These are phyloP conservation scores for Eretmochelys imbricata DNA, from an alignment of 2,113 vertebrate genomes.

Conservation along the genomic window DNA sequence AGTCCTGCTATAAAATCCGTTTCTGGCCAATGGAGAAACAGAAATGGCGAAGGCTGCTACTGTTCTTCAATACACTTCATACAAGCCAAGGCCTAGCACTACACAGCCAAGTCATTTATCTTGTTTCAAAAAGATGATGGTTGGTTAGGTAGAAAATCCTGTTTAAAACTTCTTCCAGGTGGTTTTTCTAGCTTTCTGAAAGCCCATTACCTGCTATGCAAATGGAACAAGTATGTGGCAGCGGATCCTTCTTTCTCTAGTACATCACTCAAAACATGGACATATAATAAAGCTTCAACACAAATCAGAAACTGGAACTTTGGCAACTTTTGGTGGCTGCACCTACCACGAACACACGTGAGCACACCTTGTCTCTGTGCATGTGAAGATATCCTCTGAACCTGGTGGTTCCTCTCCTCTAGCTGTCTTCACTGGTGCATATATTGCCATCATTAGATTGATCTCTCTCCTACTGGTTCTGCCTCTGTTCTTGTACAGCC, in stretches of 20 bases:
- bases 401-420: no score
- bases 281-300: neutral
- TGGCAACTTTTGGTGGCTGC: neutral
- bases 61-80: neutral
- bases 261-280: neutral
- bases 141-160: no score
- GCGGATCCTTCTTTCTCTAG: fast-evolving
- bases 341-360: neutral
- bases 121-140: neutral
- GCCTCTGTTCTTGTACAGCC: neutral
- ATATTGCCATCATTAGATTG: no score
- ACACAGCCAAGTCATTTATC: neutral
- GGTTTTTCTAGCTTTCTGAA: neutral
- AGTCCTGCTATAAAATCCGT: neutral
- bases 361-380: no score
- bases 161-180: neutral
- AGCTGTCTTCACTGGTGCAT: neutral
- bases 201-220: neutral
- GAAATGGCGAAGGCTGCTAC: neutral
- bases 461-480: neutral
- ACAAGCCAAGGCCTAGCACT: neutral
- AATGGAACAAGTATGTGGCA: neutral
- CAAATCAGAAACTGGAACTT: neutral
- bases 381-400: neutral
- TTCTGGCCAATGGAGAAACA: neutral